Evolutionary conservation across 2,113 vertebrate species (phyloP).

Genomic region (Dipodomys merriami): DNA sequence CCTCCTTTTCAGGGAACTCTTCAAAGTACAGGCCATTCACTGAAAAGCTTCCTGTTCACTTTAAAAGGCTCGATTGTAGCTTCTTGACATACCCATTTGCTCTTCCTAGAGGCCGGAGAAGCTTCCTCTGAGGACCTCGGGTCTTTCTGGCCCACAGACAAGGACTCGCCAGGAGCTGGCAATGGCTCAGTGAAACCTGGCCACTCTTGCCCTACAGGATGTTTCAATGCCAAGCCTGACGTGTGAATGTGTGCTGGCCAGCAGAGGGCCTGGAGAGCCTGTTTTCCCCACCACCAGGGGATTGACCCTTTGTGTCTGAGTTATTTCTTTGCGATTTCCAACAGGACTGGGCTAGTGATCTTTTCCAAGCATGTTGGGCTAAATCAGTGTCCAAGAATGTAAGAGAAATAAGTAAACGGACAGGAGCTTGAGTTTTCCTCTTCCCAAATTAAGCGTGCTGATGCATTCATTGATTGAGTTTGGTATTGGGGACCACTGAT

Average conservation of each 20-base stretch:
- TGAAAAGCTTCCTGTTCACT: constrained; percentile 11
- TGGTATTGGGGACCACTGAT: neutral
- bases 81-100: neutral
- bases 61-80: neutral
- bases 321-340: neutral
- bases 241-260: constrained; percentile 30
- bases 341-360: neutral
- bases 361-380: neutral
- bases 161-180: neutral
- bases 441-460: neutral
- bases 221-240: neutral
- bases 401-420: neutral
- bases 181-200: neutral
- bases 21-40: neutral
- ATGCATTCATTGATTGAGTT: neutral
- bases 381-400: neutral
- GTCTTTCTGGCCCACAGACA: neutral
- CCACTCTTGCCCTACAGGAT: no score
- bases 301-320: neutral
- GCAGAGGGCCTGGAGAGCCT: constrained; percentile 56
- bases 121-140: neutral
- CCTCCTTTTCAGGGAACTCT: neutral
- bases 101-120: neutral
- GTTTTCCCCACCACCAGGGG: neutral
- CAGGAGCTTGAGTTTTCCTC: neutral